phyloP scores from a whole-genome alignment of 2,113 vertebrate species.

The Phalacrocorax aristotelis region DNA sequence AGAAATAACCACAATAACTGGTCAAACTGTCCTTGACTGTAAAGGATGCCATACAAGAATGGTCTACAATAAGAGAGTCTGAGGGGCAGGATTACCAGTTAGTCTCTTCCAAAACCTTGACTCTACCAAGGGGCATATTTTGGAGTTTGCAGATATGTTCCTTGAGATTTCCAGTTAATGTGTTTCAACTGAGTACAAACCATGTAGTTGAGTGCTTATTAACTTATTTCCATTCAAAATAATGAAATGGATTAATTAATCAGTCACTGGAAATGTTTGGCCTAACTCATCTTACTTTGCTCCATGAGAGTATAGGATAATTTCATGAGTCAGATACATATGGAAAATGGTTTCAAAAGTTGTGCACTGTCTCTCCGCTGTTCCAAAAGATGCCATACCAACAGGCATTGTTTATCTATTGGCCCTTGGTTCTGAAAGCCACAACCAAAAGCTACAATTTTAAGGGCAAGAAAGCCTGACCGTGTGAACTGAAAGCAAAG shows the following conservation, averaged over 20 bases:
- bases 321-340: background rate
- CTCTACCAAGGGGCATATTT: background rate
- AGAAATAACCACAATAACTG: background rate
- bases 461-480: background rate
- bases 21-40: background rate
- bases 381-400: background rate
- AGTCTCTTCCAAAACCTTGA: background rate
- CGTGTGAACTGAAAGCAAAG: background rate
- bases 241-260: background rate
- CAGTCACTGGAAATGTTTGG: background rate
- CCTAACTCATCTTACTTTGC: background rate
- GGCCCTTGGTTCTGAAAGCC: background rate
- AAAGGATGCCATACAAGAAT: background rate
- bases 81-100: background rate
- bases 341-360: background rate
- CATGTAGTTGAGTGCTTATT: background rate
- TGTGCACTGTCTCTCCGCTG: accelerated
- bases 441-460: background rate
- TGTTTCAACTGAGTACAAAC: background rate
- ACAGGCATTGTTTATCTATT: background rate
- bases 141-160: background rate
- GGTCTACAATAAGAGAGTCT: background rate
- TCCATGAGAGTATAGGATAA: background rate
- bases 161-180: background rate
- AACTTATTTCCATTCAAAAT: background rate